Base-by-base conservation (phyloP, 1,140 invertebrate species). In the Drosophila nigromelanica region DNA sequence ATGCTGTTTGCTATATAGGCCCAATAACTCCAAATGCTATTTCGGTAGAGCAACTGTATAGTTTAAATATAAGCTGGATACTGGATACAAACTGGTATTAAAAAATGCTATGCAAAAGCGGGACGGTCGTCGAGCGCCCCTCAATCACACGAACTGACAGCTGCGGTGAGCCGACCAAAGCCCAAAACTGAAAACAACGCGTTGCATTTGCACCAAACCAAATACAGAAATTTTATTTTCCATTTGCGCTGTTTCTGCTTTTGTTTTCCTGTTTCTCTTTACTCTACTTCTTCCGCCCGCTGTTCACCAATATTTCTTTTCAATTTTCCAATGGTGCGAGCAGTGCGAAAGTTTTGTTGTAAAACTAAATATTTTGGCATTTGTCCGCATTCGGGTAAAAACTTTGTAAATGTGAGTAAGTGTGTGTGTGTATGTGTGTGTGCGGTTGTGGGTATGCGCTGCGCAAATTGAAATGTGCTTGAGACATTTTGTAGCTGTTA, bases 281-380 rank as follows among this genome's bases (percentile, higher is more conserved):
- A 48, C 35, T 45, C 12, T 10, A 11, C 42, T 60, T 48, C 45
- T 27, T 50, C 43, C 8, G 52, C 47, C 62, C 60, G 48, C 40
- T 66, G 55, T 24, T 67, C 81, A 70, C 82, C 75, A 87, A 87
- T 86, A 86, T 89, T 86, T 86, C 82, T 87, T 86, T 86, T 86
- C 78, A 78, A 86, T 86, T 89, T 73, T 56, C 66, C 42, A 55
- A 74, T 63, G 52, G 55, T 58, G 45, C 67, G 66, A 56, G 55
- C 37, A 42, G 54, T 43, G 35, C 55, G 37, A 79, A 83, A 81
- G 52, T 89, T 73, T 72, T 73, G 83, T 47, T 77, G 76, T 83
- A 79, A 69, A 89, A 89, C 79, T 83, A 89, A 89, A 89, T 82
- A 89, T 89, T 89, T 89, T 89, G 83, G 78, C 83, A 71, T 89